Conservation (phyloP, 2,113 vertebrate species). For the Orthonyx spaldingii region DNA sequence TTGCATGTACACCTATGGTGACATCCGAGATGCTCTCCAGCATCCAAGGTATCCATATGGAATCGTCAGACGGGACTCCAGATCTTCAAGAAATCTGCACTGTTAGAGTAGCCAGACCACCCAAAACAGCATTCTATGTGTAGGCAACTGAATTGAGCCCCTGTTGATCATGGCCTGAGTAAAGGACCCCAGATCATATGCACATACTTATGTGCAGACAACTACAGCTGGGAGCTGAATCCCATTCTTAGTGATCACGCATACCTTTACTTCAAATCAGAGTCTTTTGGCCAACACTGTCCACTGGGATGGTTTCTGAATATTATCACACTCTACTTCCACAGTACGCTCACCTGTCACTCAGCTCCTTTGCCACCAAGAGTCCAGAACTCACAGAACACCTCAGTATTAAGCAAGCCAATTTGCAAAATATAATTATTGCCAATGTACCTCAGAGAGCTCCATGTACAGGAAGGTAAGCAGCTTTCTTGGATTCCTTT, state of each 20-base stretch:
- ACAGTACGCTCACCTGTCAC: not conserved
- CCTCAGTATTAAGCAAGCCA: not conserved
- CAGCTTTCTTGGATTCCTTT: not conserved
- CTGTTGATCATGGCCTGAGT: not conserved
- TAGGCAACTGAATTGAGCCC: not conserved
- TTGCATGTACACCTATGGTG: not conserved
- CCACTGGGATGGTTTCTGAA: not conserved
- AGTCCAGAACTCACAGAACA: not conserved
- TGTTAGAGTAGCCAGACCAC: not conserved
- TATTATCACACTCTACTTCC: not conserved
- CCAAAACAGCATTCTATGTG: not conserved
- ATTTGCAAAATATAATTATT: not conserved
- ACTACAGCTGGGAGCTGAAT: not conserved
- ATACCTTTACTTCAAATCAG: not conserved
- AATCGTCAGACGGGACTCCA: not conserved
- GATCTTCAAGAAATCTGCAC: not conserved
- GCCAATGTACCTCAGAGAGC: not conserved
- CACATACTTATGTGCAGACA: not conserved
- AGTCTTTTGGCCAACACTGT: not conserved
- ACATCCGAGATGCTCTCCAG: not conserved
- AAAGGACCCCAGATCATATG: not conserved
- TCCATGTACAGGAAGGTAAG: not conserved
- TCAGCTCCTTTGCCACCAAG: not conserved
- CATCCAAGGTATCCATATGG: not conserved
- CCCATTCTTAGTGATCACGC: not conserved